Evolutionary conservation across 2,888 invertebrate genomes (phyloP).

Genomic region (Teinopalpus imperialis): DNA sequence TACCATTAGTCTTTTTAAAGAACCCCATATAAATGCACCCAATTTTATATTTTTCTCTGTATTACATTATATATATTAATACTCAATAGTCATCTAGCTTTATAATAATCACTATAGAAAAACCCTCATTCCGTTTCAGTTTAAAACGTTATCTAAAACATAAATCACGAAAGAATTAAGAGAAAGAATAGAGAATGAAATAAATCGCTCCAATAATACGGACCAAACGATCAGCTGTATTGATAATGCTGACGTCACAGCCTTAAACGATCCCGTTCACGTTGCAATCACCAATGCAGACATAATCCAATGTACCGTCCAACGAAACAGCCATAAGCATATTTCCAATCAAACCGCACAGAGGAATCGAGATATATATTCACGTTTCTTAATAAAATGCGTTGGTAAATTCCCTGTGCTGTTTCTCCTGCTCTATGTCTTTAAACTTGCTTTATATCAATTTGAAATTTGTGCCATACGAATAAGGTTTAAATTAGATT

Average conservation of each 20-base stretch:
- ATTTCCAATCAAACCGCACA: constrained; percentile 74
- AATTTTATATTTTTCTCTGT: too few relatives aligned
- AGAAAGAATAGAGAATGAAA: constrained; percentile 7
- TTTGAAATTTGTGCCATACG: constrained; percentile 10
- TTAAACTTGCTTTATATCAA: not conserved
- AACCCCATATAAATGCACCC: too few relatives aligned
- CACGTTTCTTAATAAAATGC: constrained; percentile 74
- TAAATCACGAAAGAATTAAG: constrained; percentile 16
- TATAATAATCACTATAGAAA: too few relatives aligned
- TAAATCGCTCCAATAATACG: constrained; percentile 15
- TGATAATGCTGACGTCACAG: constrained; percentile 27
- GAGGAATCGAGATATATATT: constrained; percentile 60
- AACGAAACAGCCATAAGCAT: constrained; percentile 65
- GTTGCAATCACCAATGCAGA: constrained; percentile 60
- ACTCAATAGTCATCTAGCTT: too few relatives aligned
- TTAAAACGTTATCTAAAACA: constrained; percentile 10
- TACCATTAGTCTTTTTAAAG: too few relatives aligned
- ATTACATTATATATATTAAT: too few relatives aligned
- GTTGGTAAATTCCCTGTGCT: constrained; percentile 53
- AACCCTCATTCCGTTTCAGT: not conserved
- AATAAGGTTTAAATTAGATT: constrained; percentile 33
- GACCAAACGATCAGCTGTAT: not conserved
- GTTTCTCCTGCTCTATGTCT: constrained; percentile 27
- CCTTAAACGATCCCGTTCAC: constrained; percentile 36
- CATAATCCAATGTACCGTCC: constrained; percentile 57